Evolutionary conservation across 2,888 invertebrate species (phyloP).

Genomic region (Mystacides longicornis): DNA sequence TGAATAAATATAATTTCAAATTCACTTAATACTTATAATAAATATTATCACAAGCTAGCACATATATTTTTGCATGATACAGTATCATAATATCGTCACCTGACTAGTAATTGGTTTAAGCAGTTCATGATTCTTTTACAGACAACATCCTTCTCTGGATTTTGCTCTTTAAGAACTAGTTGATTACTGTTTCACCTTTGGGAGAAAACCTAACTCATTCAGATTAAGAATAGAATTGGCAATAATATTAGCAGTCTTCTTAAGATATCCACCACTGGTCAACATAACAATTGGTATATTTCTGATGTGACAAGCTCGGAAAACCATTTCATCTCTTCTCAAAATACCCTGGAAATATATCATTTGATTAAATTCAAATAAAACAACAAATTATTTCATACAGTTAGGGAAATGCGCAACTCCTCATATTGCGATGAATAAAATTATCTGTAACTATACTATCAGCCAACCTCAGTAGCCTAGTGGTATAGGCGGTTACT

Average conservation of each 20-base stretch:
- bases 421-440: background rate
- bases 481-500: too few relatives aligned
- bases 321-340: constrained; percentile 76
- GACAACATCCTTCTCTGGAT: too few relatives aligned
- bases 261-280: constrained; percentile 81
- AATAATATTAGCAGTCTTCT: constrained; percentile 69
- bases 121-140: too few relatives aligned
- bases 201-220: constrained; percentile 45
- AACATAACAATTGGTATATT: constrained; percentile 77
- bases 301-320: constrained; percentile 55
- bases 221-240: constrained; percentile 80
- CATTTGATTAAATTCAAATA: background rate
- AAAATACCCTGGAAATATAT: constrained; percentile 65
- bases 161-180: too few relatives aligned
- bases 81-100: too few relatives aligned
- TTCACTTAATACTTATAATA: too few relatives aligned
- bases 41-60: too few relatives aligned
- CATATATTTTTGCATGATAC: too few relatives aligned
- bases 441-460: too few relatives aligned
- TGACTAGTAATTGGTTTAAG: background rate
- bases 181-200: background rate
- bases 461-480: too few relatives aligned
- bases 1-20: too few relatives aligned
- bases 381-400: background rate
- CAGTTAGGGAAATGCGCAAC: background rate